Conservation (phyloP, 2,797 vertebrate species). For the Podargus strigoides region DNA sequence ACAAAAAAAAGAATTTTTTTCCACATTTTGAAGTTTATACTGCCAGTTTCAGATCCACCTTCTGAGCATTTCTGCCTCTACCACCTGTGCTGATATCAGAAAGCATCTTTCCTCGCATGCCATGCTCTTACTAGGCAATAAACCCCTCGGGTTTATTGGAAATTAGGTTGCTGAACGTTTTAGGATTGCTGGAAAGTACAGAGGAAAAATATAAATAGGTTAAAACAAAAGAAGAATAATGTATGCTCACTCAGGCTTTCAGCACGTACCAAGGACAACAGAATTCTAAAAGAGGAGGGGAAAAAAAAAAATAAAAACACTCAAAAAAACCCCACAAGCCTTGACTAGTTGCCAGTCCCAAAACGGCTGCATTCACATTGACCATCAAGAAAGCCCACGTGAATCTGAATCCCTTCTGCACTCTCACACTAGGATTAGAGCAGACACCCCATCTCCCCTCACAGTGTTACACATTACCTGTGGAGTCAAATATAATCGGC, state of each 20-base stretch:
- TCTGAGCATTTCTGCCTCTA: not conserved
- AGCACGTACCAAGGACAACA: not conserved
- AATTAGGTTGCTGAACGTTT: not conserved
- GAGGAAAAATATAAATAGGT: not conserved
- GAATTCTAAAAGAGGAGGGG: not conserved
- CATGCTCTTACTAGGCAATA: not conserved
- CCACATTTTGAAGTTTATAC: not conserved
- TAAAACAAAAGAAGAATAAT: not conserved
- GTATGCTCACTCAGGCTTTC: not conserved
- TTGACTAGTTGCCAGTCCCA: not conserved
- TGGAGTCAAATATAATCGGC: slow-evolving; percentile 74
- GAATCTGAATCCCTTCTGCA: not conserved
- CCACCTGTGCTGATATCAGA: not conserved
- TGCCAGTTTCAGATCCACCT: not conserved
- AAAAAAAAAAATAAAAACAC: not conserved
- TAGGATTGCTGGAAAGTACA: not conserved
- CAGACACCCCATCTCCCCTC: not conserved
- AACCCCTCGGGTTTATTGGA: not conserved
- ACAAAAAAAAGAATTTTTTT: accelerated
- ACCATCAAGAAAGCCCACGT: not conserved
- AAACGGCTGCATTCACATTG: accelerated
- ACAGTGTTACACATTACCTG: slow-evolving; percentile 25
- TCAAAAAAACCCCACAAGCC: not conserved
- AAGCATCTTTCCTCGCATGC: not conserved
- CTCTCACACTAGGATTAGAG: not conserved